Conservation (phyloP, 2,113 vertebrate genomes). For the Barnardius zonarius region DNA sequence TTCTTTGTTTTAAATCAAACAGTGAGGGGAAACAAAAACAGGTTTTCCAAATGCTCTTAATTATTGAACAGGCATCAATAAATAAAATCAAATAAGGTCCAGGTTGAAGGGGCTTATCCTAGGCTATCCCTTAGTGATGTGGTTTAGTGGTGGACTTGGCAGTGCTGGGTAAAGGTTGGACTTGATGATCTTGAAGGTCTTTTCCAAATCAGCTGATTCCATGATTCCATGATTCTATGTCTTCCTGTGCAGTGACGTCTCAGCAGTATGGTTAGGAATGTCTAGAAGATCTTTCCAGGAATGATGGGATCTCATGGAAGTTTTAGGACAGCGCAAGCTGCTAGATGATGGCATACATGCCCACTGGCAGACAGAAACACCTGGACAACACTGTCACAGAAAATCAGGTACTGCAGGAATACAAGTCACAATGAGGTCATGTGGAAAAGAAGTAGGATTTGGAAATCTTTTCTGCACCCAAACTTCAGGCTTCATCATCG, state of each 20-base stretch:
- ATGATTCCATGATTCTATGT: background rate
- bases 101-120: background rate
- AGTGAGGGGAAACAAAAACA: fast-evolving
- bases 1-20: background rate
- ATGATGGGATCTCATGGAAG: fast-evolving
- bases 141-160: background rate
- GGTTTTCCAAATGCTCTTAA: background rate
- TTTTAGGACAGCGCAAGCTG: background rate
- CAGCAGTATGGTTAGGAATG: background rate
- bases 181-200: background rate
- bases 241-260: no score
- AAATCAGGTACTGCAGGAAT: background rate
- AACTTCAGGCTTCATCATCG: background rate
- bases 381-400: background rate
- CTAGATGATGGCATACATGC: fast-evolving
- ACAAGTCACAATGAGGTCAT: no score
- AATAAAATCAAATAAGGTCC: background rate
- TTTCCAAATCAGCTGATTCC: background rate
- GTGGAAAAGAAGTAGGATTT: background rate
- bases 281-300: background rate
- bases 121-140: background rate
- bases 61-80: background rate
- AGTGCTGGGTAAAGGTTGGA: background rate
- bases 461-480: background rate
- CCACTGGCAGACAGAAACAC: background rate